phyloP scores from a whole-genome alignment of 2,888 invertebrate species.

The Agrochola macilenta region DNA sequence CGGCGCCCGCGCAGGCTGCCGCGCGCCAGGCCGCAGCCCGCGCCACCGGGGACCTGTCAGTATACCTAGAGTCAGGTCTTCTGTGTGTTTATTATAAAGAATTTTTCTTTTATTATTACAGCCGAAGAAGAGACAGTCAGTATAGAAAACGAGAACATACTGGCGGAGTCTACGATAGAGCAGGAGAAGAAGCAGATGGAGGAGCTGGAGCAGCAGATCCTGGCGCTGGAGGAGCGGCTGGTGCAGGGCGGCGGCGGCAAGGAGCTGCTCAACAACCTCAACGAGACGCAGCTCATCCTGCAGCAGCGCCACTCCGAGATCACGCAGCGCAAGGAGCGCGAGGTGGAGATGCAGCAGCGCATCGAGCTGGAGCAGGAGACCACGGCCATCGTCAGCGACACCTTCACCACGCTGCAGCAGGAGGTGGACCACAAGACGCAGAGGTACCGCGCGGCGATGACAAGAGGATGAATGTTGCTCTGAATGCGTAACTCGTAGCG shows the following conservation, averaged over 20 bases:
- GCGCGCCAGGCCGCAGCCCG: too few species aligned
- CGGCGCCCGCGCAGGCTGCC: too few species aligned
- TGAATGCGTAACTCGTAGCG: not conserved
- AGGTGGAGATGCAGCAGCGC: conserved; percentile 98
- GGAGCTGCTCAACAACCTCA: conserved; percentile 98
- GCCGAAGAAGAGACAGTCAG: conserved; percentile 84
- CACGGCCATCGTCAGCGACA: conserved; percentile 96
- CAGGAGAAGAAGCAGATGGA: conserved; percentile 94
- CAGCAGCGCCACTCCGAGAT: conserved; percentile 96
- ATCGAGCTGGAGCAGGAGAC: conserved; percentile 98
- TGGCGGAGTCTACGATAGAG: conserved; percentile 89
- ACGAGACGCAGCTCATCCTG: conserved; percentile 97
- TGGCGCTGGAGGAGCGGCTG: conserved; percentile 97
- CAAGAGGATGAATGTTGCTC: not conserved
- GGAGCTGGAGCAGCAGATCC: conserved; percentile 94
- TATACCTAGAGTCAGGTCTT: too few species aligned
- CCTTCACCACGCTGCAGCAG: conserved; percentile 97
- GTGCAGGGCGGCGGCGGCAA: conserved; percentile 96
- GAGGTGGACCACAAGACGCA: conserved; percentile 99
- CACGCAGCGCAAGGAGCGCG: conserved; percentile 96
- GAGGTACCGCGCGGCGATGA: conserved; percentile 71
- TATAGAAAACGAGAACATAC: conserved; percentile 87
- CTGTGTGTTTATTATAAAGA: too few species aligned
- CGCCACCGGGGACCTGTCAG: too few species aligned
- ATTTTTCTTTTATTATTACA: conserved; percentile 55